Evolutionary conservation across 2,888 invertebrate genomes (phyloP).

Genomic region (Ophion costatus): DNA sequence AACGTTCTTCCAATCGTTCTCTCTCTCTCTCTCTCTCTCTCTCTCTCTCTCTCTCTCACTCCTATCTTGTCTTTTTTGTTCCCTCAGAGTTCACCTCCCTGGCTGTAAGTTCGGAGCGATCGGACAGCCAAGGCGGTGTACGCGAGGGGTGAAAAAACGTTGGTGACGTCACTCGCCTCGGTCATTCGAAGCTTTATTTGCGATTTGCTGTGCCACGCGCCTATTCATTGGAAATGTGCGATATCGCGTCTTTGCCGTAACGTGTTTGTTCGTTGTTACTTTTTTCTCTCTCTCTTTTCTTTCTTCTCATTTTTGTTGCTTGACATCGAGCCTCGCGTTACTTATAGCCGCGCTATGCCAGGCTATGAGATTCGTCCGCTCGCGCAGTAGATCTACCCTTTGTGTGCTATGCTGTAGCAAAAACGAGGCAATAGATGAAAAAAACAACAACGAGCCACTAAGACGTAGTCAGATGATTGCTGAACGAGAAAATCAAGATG

Average conservation of each 20-base stretch:
- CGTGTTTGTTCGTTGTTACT: slow-evolving; percentile 7
- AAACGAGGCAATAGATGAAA: not conserved
- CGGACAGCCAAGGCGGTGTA: not conserved
- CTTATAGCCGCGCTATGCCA: slow-evolving; percentile 21
- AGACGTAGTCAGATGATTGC: too few relatives aligned
- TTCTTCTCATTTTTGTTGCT: slow-evolving; percentile 43
- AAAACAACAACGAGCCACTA: not conserved
- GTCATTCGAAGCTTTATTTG: slow-evolving; percentile 31
- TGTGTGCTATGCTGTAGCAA: slow-evolving; percentile 31
- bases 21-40: not conserved
- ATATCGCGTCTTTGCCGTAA: slow-evolving; percentile 47
- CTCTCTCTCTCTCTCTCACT: slow-evolving; percentile 15
- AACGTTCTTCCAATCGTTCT: slow-evolving; percentile 38
- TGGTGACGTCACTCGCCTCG: not conserved
- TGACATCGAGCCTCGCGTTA: slow-evolving; percentile 43
- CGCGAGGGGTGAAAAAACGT: slow-evolving; percentile 8
- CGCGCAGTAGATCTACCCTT: slow-evolving; percentile 37
- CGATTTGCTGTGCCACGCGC: slow-evolving; percentile 36
- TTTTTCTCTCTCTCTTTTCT: slow-evolving; percentile 22
- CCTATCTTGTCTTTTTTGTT: not conserved
- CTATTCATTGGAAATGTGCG: slow-evolving; percentile 51
- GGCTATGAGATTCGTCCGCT: slow-evolving; percentile 28
- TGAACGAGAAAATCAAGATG: too few relatives aligned
- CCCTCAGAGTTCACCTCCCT: not conserved
- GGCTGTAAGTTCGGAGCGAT: slow-evolving; percentile 7